These are phyloP conservation scores for Torymus tubicola DNA, from an alignment of 2,888 invertebrate genomes.

Conservation along the genomic window DNA sequence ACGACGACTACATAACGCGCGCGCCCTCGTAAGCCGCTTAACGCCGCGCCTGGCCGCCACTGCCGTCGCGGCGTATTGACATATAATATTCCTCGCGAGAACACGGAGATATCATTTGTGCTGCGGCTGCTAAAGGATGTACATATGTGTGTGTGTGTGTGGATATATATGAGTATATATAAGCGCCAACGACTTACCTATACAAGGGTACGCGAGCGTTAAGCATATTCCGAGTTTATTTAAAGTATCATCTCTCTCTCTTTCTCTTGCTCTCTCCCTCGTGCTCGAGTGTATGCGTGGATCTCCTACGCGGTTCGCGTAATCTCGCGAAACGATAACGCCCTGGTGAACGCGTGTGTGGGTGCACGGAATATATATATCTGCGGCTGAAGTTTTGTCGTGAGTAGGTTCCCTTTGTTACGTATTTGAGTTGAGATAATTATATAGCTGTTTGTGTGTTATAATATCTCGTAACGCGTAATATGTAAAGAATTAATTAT, in stretches of 20 bases:
- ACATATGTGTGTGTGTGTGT: background rate
- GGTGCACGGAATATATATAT: no score
- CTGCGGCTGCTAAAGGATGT: background rate
- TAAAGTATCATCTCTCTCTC: constrained; percentile 55
- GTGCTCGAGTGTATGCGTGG: constrained; percentile 13
- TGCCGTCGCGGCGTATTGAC: constrained; percentile 63
- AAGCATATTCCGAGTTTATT: constrained; percentile 59
- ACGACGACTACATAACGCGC: constrained; percentile 29
- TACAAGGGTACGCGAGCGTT: constrained; percentile 19
- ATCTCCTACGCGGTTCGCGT: constrained; percentile 12
- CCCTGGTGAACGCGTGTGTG: no score
- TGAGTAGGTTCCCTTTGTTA: no score
- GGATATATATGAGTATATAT: background rate
- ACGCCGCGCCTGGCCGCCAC: constrained; percentile 31
- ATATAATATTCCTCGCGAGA: constrained; percentile 67
- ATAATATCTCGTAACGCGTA: no score
- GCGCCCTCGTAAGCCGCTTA: constrained; percentile 66
- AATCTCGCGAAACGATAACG: constrained; percentile 33
- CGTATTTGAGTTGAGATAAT: no score
- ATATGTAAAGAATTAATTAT: no score
- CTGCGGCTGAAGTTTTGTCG: no score
- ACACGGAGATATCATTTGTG: constrained; percentile 63
- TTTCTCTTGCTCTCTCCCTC: no score
- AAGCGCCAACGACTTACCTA: constrained; percentile 12
- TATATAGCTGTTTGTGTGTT: no score